These are phyloP conservation scores for Pemphigus obesinymphae DNA, from an alignment of 1,140 invertebrate species.

Conservation along the genomic window DNA sequence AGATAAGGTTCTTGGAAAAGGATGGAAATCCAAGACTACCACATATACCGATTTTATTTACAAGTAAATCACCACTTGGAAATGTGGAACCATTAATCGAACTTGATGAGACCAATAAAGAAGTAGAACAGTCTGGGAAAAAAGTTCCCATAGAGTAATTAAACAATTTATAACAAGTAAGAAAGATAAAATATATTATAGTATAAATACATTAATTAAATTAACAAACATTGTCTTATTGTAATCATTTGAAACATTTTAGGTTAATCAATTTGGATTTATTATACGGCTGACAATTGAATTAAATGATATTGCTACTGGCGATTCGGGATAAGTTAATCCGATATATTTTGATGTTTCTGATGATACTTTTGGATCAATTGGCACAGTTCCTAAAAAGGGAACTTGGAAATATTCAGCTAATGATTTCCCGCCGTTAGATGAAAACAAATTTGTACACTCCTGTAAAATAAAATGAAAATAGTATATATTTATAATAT, in stretches of 20 bases:
- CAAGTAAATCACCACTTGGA: conserved; percentile 43
- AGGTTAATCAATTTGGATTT: conserved; percentile 5
- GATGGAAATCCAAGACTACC: conserved; percentile 67
- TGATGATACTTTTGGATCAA: conserved; percentile 69
- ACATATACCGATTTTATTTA: conserved; percentile 44
- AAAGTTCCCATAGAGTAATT: neutral
- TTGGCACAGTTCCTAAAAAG: conserved; percentile 70
- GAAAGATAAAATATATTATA: neutral
- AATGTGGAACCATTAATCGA: conserved; percentile 28
- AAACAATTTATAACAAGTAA: neutral
- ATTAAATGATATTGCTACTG: conserved; percentile 10
- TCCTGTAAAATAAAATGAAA: conserved; percentile 53
- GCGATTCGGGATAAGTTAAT: conserved; percentile 23
- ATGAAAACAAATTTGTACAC: conserved; percentile 76
- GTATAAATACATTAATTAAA: no score
- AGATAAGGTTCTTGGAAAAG: conserved; percentile 66
- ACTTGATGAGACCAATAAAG: conserved; percentile 2
- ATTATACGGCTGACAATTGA: conserved; percentile 20
- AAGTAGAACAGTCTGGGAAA: neutral
- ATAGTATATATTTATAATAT: neutral
- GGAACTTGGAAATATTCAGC: conserved; percentile 60
- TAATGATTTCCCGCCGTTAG: conserved; percentile 70
- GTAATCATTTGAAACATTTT: neutral
- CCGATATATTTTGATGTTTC: conserved; percentile 37
- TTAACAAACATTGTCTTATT: neutral